These are phyloP conservation scores for Monopterus albus DNA, from an alignment of 2,113 vertebrate species.

Conservation along the genomic window DNA sequence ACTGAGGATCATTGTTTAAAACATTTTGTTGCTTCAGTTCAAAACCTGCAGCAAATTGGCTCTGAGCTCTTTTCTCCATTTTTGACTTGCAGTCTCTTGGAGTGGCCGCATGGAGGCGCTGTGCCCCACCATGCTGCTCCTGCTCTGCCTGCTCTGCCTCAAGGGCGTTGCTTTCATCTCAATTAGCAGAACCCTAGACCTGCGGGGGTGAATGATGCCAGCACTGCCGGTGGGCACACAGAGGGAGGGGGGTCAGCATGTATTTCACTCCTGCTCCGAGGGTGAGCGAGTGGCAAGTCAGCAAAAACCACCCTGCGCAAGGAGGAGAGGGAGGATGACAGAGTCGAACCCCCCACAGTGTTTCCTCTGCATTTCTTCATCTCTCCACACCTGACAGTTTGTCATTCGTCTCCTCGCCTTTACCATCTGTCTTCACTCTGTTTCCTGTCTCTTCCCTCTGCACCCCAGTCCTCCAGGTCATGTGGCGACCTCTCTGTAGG, in stretches of 20 bases:
- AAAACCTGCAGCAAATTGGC: background rate
- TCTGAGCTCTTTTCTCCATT: background rate
- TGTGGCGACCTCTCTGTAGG: constrained; percentile 64
- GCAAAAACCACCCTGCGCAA: constrained; percentile 53
- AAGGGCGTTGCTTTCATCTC: constrained; percentile 63
- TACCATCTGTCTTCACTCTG: background rate
- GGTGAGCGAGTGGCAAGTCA: constrained; percentile 53
- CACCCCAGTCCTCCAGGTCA: constrained; percentile 30
- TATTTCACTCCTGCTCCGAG: constrained; percentile 31
- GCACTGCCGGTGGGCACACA: background rate
- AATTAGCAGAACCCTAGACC: constrained; percentile 39
- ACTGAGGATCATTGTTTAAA: background rate
- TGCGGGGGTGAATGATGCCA: background rate
- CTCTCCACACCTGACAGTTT: constrained; percentile 46
- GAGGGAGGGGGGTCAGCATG: too few relatives aligned
- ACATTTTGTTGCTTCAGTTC: background rate
- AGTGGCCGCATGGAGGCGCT: constrained; percentile 62
- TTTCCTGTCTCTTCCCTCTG: too few relatives aligned
- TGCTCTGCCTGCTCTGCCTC: constrained; percentile 4
- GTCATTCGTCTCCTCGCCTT: background rate
- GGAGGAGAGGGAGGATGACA: constrained; percentile 22
- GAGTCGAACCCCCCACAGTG: background rate
- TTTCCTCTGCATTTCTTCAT: constrained; percentile 24
- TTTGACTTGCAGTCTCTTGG: background rate
- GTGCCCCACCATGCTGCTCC: constrained; percentile 13